Evolutionary conservation across 2,888 invertebrate species (phyloP).

Genomic region (Microplitis manilae): DNA sequence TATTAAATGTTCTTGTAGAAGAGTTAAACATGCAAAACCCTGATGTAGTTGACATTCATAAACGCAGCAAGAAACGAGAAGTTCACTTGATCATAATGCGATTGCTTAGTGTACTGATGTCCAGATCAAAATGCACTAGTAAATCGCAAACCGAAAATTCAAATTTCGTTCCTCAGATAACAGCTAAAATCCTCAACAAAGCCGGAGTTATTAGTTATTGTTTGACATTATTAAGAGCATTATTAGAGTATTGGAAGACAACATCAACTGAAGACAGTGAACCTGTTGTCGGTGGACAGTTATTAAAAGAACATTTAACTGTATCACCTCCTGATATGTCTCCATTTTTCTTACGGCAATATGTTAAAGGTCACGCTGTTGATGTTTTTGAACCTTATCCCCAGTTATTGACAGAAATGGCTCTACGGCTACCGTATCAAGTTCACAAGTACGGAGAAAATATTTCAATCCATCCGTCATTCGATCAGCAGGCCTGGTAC

Average conservation of each 20-base stretch:
- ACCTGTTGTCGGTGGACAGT: constrained; percentile 77
- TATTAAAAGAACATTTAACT: constrained; percentile 87
- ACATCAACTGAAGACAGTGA: constrained; percentile 68
- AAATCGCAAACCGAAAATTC: constrained; percentile 70
- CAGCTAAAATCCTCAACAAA: constrained; percentile 80
- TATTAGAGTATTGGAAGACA: constrained; percentile 85
- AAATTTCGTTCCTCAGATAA: constrained; percentile 79
- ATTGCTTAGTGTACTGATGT: constrained; percentile 88
- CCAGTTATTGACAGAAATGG: constrained; percentile 95
- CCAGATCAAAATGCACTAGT: constrained; percentile 78
- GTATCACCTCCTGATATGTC: constrained; percentile 94
- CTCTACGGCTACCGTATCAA: constrained; percentile 93
- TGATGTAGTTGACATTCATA: constrained; percentile 74
- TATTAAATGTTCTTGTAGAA: constrained; percentile 82
- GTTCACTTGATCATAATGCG: constrained; percentile 91
- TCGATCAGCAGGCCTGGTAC: constrained; percentile 79
- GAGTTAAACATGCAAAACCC: constrained; percentile 80
- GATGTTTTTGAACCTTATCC: constrained; percentile 96
- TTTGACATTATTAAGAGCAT: constrained; percentile 79
- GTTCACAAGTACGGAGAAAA: constrained; percentile 81
- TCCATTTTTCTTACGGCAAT: constrained; percentile 93
- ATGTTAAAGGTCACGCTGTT: constrained; percentile 90
- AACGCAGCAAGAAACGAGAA: constrained; percentile 84
- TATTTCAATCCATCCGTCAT: constrained; percentile 62
- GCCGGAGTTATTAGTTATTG: constrained; percentile 83